These are phyloP conservation scores for Paedocypris sp. DNA, from an alignment of 2,113 vertebrate genomes.

Conservation along the genomic window DNA sequence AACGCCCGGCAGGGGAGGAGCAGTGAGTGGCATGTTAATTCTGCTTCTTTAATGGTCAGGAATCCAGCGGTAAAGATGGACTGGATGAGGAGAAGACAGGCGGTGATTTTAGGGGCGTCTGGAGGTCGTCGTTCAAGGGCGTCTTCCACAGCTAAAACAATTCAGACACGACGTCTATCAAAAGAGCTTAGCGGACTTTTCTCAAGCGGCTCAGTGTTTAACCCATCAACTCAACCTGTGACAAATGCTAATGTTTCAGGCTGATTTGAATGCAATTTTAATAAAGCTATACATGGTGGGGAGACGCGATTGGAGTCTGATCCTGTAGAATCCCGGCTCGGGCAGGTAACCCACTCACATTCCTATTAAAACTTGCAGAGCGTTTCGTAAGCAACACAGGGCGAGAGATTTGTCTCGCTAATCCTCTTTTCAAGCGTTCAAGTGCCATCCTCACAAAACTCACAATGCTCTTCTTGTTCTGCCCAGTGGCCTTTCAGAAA, in stretches of 20 bases:
- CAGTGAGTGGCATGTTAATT: background rate
- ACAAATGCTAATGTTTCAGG: too few relatives aligned
- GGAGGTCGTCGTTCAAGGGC: constrained; percentile 4
- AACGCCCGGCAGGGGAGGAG: background rate
- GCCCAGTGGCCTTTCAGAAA: constrained; percentile 14
- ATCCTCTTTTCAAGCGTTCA: constrained; percentile 29
- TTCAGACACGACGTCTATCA: too few relatives aligned
- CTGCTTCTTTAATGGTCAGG: background rate
- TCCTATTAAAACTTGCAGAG: constrained; percentile 13
- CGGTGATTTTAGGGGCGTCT: background rate
- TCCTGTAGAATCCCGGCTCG: background rate
- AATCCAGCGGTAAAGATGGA: background rate
- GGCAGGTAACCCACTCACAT: constrained; percentile 5
- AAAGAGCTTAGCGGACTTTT: too few relatives aligned
- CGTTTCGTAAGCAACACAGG: constrained; percentile 4
- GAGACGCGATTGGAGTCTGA: background rate
- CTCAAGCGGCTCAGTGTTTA: too few relatives aligned
- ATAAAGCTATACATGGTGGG: too few relatives aligned
- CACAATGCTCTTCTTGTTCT: constrained; percentile 2
- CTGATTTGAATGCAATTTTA: too few relatives aligned
- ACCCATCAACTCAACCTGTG: too few relatives aligned
- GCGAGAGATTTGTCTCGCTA: constrained; percentile 27
- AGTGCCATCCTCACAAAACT: constrained; percentile 13
- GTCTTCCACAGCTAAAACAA: constrained; percentile 1
- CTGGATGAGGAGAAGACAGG: background rate